These are phyloP conservation scores for Sericinus montela DNA, from an alignment of 2,888 invertebrate species.

Conservation along the genomic window DNA sequence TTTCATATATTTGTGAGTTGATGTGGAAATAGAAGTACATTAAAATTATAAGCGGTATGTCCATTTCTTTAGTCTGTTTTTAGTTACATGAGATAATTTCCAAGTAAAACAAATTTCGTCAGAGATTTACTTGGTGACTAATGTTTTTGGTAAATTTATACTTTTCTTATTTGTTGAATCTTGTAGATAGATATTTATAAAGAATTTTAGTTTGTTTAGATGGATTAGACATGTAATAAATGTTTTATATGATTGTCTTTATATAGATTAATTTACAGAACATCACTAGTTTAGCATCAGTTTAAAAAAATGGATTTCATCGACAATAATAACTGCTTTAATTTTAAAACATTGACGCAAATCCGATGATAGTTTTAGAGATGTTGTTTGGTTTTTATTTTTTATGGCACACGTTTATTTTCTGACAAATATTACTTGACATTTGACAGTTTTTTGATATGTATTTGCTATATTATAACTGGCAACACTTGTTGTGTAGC, in stretches of 20 bases:
- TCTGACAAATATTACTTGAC: not conserved
- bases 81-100: too few relatives aligned
- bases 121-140: too few relatives aligned
- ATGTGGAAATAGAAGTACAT: too few relatives aligned
- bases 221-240: too few relatives aligned
- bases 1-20: too few relatives aligned
- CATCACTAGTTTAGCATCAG: not conserved
- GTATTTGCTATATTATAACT: not conserved
- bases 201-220: too few relatives aligned
- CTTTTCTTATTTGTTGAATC: constrained; percentile 9
- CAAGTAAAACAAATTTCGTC: too few relatives aligned
- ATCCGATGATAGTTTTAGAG: constrained; percentile 39
- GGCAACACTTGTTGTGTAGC: constrained; percentile 22
- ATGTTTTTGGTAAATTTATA: not conserved
- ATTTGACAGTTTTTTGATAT: not conserved
- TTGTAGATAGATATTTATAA: constrained; percentile 11
- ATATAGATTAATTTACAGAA: not conserved
- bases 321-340: not conserved
- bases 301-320: not conserved
- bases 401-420: constrained; percentile 48
- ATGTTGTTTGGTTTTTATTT: constrained; percentile 35
- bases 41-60: too few relatives aligned
- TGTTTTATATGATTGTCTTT: too few relatives aligned
- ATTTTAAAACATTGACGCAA: constrained; percentile 56
- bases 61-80: too few relatives aligned